Conservation (phyloP, 1,140 invertebrate genomes). For the Maniola jurtina region DNA sequence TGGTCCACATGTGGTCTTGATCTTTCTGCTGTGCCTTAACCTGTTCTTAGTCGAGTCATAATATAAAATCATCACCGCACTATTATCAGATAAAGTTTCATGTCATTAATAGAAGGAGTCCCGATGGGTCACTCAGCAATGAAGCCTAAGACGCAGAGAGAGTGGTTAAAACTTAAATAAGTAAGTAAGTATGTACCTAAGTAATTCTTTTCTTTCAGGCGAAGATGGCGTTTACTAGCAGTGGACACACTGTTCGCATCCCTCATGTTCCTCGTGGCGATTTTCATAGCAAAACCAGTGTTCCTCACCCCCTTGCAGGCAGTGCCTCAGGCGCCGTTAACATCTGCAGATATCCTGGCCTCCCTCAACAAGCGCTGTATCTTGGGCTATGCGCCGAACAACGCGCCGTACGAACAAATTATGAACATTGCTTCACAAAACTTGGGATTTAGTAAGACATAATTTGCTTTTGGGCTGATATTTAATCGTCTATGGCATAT, state of each 20-base stretch:
- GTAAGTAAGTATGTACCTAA: too few relatives aligned
- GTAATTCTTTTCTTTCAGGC: slow-evolving; percentile 13
- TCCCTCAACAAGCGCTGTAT: slow-evolving; percentile 40
- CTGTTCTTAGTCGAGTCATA: too few relatives aligned
- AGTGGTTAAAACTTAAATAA: too few relatives aligned
- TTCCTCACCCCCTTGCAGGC: slow-evolving; percentile 58
- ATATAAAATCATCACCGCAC: too few relatives aligned
- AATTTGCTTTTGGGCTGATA: neutral
- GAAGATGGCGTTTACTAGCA: slow-evolving; percentile 49
- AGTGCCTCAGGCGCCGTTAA: slow-evolving; percentile 42
- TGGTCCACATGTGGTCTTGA: too few relatives aligned
- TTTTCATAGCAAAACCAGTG: slow-evolving; percentile 56
- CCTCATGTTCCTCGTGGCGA: slow-evolving; percentile 40
- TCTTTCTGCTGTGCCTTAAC: too few relatives aligned
- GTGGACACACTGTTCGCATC: slow-evolving; percentile 46
- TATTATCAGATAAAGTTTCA: too few relatives aligned
- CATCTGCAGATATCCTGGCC: slow-evolving; percentile 37
- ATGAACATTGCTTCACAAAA: slow-evolving; percentile 44
- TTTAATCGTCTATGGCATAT: too few relatives aligned
- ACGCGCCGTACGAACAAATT: slow-evolving; percentile 39
- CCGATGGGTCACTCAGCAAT: too few relatives aligned
- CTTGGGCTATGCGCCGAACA: slow-evolving; percentile 56
- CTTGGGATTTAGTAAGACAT: slow-evolving; percentile 40
- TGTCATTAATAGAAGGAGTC: too few relatives aligned
- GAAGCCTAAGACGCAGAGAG: too few relatives aligned